These are phyloP conservation scores for Coptodon bakossiorum DNA, from an alignment of 2,113 vertebrate genomes.

Conservation along the genomic window DNA sequence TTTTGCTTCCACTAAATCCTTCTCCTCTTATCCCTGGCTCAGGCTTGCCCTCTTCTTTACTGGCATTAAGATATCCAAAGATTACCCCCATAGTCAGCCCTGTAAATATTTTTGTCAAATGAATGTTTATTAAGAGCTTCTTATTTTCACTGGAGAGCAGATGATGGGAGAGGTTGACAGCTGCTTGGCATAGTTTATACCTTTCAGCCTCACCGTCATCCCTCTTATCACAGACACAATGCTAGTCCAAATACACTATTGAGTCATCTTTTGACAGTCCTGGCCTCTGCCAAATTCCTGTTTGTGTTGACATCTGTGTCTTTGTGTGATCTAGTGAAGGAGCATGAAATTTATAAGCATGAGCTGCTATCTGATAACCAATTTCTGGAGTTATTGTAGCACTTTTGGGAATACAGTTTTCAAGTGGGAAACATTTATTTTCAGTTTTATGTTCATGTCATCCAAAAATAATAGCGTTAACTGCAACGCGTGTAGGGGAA, in stretches of 20 bases:
- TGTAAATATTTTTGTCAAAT: slow-evolving; percentile 23
- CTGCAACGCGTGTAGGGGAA: background rate
- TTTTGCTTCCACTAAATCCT: background rate
- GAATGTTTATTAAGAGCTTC: slow-evolving; percentile 29
- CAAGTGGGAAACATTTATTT: background rate
- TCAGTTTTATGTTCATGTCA: background rate
- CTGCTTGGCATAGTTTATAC: slow-evolving; percentile 2
- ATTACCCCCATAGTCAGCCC: slow-evolving; percentile 11
- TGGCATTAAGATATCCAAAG: slow-evolving; percentile 41
- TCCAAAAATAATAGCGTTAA: background rate
- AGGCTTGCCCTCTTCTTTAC: slow-evolving; percentile 14
- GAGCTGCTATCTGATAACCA: background rate
- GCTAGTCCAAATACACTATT: background rate
- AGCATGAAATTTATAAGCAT: background rate
- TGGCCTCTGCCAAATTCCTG: background rate
- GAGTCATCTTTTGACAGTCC: background rate
- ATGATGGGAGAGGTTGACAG: slow-evolving; percentile 10
- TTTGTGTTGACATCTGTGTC: background rate
- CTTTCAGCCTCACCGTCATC: slow-evolving; percentile 6
- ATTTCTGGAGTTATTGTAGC: background rate
- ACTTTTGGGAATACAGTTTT: background rate
- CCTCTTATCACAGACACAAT: background rate
- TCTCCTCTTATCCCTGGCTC: background rate
- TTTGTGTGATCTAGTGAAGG: background rate
- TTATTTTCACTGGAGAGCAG: slow-evolving; percentile 9